phyloP scores from a whole-genome alignment of 2,113 vertebrate species.

The Phyllopteryx taeniolatus region DNA sequence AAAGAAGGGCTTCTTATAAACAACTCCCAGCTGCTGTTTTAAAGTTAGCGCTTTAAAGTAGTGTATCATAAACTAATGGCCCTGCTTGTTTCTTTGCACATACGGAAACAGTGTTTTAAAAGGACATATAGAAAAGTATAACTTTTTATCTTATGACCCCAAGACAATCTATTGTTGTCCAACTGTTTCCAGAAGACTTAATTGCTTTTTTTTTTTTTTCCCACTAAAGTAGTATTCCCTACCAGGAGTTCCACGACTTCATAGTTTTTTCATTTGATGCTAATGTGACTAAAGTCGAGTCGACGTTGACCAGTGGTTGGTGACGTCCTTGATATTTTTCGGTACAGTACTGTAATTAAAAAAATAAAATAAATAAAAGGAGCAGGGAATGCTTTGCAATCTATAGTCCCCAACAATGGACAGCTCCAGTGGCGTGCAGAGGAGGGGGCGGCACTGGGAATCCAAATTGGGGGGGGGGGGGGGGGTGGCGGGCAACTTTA shows the following conservation, averaged over 20 bases:
- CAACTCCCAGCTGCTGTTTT: not conserved
- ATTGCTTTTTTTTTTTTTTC: not conserved
- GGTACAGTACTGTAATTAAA: not conserved
- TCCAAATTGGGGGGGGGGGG: too few species aligned
- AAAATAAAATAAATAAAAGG: too few species aligned
- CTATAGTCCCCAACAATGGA: too few species aligned
- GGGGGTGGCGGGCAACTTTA: too few species aligned
- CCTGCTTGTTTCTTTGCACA: constrained; percentile 30
- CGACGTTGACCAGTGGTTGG: not conserved
- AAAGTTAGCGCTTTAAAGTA: not conserved
- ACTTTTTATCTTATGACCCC: constrained; percentile 22
- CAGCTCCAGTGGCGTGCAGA: too few species aligned
- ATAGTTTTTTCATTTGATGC: too few species aligned
- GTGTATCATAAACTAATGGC: constrained; percentile 1
- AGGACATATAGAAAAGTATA: constrained; percentile 4
- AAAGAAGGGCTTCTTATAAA: constrained; percentile 8
- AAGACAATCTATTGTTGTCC: constrained; percentile 47
- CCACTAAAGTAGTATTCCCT: not conserved
- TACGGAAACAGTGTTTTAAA: constrained; percentile 5
- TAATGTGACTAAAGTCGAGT: not conserved
- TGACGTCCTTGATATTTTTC: not conserved
- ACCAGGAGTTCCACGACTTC: not conserved
- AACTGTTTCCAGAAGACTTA: not conserved
- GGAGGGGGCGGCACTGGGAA: too few species aligned
- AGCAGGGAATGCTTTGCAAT: too few species aligned